Base-by-base conservation (phyloP, 1,140 invertebrate species). In the Teleopsis dalmanni region DNA sequence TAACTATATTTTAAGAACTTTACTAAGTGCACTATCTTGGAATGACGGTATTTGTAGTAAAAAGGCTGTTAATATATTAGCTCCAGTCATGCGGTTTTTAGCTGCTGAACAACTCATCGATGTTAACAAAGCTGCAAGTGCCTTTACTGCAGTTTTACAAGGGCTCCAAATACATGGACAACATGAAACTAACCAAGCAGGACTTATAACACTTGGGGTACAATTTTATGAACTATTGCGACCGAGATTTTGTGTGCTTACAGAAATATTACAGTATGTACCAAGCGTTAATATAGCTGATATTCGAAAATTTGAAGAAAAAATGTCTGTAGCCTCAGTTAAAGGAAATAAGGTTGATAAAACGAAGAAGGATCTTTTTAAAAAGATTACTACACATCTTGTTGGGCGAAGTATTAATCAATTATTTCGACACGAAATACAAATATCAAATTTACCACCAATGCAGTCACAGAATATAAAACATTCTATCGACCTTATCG, bases 361-460 rank as follows among this genome's bases (percentile, higher is more conserved):
- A 61, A 84, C 83, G 50, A 92, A 91, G 66, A 90, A 90, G 58
- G 90, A 94, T 64, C 74, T 89, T 11, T 93, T 94, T 67, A 92
- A 88, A 67, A 91, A 90, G 72, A 80, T 95, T 34, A 88, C 90
- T 3, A 80, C 79, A 49, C 82, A 82, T 80, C 75, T 89, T 50
- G 84, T 89, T 49, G 87, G 85, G 2, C 78, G 83, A 60, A 88
- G 82, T 69, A 78, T 89, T 8, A 86, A 88, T 25, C 85, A 93
- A 70, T 72, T 88, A 36, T 92, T 92, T 65, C 85, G 85, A 40
- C 87, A 89, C 58, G 87, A 91, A 73, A 82, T 89, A 1, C 84
- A 83, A 67, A 91, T 92, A 52, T 78, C 82, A 47, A 83, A 91
- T 70, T 73, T 94, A 57, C 89, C 89, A 2, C 73, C 78, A 3